Conservation (phyloP, 2,888 invertebrate genomes). For the Platypus cylindrus region DNA sequence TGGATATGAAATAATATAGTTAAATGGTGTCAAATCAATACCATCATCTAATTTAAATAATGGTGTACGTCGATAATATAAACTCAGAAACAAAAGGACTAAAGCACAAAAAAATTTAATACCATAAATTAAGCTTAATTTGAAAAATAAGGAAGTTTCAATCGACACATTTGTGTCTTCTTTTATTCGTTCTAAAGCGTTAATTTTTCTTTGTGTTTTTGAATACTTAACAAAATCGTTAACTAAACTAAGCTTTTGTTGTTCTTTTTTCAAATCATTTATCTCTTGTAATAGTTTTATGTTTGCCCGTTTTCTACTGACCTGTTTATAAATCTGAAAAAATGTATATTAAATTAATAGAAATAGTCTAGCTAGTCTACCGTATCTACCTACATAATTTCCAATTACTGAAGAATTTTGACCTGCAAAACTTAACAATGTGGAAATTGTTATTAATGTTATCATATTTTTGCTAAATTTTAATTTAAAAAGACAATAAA, state of each 20-base stretch:
- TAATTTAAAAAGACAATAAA: too few species aligned
- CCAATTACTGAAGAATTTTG: conserved; percentile 37
- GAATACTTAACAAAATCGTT: conserved; percentile 48
- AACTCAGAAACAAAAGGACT: conserved; percentile 30
- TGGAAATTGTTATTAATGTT: conserved; percentile 31
- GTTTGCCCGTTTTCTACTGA: conserved; percentile 37
- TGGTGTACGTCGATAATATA: conserved; percentile 36
- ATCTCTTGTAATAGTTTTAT: conserved; percentile 35
- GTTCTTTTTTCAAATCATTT: conserved; percentile 36
- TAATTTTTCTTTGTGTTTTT: conserved; percentile 45
- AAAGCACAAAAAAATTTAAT: conserved; percentile 31
- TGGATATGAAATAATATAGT: conserved; percentile 38
- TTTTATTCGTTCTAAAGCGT: conserved; percentile 37
- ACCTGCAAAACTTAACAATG: conserved; percentile 38
- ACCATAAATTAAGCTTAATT: conserved; percentile 30
- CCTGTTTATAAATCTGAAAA: too few species aligned
- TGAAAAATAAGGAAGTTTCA: conserved; percentile 16
- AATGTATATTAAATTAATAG: too few species aligned
- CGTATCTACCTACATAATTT: conserved; percentile 36
- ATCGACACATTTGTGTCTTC: conserved; percentile 25
- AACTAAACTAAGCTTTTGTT: conserved; percentile 41
- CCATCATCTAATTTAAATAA: conserved; percentile 35
- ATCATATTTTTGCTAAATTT: conserved; percentile 6
- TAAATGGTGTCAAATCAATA: conserved; percentile 37
- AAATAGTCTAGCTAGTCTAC: too few species aligned